Conservation (phyloP, 2,888 invertebrate species). For the Mythimna ferrago region DNA sequence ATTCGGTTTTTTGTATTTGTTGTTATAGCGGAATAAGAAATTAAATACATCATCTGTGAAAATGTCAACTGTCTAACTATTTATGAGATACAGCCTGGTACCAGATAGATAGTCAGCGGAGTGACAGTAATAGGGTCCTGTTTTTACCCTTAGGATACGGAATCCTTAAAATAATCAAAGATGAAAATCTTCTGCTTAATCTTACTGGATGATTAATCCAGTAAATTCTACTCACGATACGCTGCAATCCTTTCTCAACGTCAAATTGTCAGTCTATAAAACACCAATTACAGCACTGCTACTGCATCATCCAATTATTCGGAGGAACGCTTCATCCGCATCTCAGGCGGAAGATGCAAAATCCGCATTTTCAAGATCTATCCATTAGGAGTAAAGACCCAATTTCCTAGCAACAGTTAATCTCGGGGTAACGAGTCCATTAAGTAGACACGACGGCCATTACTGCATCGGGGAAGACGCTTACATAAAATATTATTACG, state of each 20-base stretch:
- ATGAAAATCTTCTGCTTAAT: neutral
- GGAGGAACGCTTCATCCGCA: constrained; percentile 56
- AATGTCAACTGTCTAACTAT: too few species aligned
- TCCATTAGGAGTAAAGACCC: constrained; percentile 73
- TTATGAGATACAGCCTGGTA: too few species aligned
- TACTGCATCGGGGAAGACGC: constrained; percentile 54
- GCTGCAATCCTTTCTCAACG: constrained; percentile 25
- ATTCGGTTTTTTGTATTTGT: too few species aligned
- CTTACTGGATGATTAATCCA: neutral
- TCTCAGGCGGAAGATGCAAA: constrained; percentile 65
- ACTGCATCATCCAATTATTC: constrained; percentile 73
- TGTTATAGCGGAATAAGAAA: too few species aligned
- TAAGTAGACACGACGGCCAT: constrained; percentile 63
- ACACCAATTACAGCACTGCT: constrained; percentile 46
- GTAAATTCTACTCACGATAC: constrained; percentile 15
- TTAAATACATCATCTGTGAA: too few species aligned
- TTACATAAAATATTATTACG: constrained; percentile 60
- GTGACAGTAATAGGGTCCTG: too few species aligned
- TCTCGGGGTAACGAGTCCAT: constrained; percentile 72
- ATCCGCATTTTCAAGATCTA: constrained; percentile 72
- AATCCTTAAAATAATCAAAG: neutral
- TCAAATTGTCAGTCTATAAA: constrained; percentile 44
- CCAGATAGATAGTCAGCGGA: too few species aligned
- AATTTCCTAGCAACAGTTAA: constrained; percentile 76
- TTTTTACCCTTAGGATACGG: too few species aligned